Evolutionary conservation across 2,797 vertebrate genomes (phyloP).

Genomic region (Chelon labrosus): DNA sequence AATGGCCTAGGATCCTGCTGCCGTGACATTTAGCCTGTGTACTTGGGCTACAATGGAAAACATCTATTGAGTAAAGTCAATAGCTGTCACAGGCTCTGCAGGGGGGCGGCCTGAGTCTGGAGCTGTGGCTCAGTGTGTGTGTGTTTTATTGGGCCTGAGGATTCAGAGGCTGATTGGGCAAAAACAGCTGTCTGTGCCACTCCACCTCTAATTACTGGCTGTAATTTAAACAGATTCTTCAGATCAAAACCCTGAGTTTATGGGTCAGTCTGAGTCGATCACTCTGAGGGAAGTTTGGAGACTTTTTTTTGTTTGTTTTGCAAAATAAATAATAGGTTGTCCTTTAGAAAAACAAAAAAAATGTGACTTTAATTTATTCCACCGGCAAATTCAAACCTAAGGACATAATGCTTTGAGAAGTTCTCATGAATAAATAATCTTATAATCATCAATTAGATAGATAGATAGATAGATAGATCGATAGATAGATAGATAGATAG

Average conservation of each 20-base stretch:
- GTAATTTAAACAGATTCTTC: neutral
- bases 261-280: neutral
- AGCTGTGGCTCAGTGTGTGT: conserved; percentile 23
- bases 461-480: no score
- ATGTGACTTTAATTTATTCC: no score
- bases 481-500: no score
- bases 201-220: conserved; percentile 15
- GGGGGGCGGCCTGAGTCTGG: conserved; percentile 55
- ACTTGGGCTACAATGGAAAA: conserved; percentile 70
- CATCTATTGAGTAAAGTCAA: conserved; percentile 75
- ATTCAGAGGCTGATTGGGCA: conserved; percentile 25
- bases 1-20: conserved; percentile 61
- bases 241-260: neutral
- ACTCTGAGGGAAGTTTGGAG: neutral
- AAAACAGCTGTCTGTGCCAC: conserved; percentile 30
- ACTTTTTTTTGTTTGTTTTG: neutral
- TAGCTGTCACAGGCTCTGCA: conserved; percentile 71
- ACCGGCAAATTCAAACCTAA: no score
- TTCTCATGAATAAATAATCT: no score
- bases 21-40: conserved; percentile 70
- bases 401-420: no score
- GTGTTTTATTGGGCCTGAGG: conserved; percentile 8
- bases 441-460: no score
- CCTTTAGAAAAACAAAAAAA: neutral
- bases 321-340: neutral